A percentile compares a stretch with the other conserved stretches of the same genome.
These are phyloP conservation scores for Delphinus delphis DNA, from an alignment of 2,113 vertebrate genomes.

Conservation along the genomic window DNA sequence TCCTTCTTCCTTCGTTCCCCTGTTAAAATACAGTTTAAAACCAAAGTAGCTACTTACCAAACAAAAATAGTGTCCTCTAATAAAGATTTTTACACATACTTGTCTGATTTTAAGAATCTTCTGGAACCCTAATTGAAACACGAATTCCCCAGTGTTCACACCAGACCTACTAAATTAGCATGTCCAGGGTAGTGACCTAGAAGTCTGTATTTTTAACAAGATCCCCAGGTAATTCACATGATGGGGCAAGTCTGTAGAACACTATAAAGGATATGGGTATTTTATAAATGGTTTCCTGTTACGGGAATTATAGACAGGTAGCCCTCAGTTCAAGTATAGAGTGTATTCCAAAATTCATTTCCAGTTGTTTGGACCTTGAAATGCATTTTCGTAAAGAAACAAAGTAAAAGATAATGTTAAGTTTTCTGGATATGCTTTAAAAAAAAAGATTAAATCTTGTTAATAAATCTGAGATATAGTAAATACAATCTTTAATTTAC, in stretches of 20 bases:
- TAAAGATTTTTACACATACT: not conserved
- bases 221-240: not conserved
- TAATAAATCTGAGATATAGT: not conserved
- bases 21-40: constrained; percentile 11
- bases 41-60: not conserved
- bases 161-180: not conserved
- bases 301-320: not conserved
- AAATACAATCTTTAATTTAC: constrained; percentile 8
- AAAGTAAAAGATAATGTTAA: not conserved
- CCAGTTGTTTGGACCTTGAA: not conserved
- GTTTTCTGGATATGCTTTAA: not conserved
- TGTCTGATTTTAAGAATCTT: not conserved
- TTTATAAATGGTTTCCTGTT: not conserved
- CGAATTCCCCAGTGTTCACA: not conserved
- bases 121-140: not conserved
- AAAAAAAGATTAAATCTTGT: constrained; percentile 8
- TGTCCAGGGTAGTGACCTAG: not conserved
- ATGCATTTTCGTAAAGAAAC: constrained; percentile 24
- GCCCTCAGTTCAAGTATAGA: not conserved
- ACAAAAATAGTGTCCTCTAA: not conserved
- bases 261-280: not conserved
- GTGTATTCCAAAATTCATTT: not conserved
- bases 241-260: not conserved
- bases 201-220: constrained; percentile 13
- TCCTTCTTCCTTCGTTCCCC: not conserved